These are phyloP conservation scores for Physella acuta DNA, from an alignment of 1,140 invertebrate genomes.

Conservation along the genomic window DNA sequence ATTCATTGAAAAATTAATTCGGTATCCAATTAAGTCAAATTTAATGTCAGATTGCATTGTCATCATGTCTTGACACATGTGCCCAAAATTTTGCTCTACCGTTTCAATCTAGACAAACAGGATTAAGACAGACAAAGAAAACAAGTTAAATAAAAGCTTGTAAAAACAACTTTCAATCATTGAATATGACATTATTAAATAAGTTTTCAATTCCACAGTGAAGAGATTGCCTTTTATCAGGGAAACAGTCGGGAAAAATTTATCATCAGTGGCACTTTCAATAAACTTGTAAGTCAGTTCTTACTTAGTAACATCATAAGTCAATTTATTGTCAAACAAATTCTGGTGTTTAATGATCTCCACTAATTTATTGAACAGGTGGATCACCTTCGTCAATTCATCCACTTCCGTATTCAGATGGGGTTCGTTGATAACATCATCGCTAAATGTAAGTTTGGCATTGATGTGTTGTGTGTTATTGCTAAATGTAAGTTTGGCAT, in stretches of 20 bases:
- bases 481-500: slow-evolving; percentile 94
- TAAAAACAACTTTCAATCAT: too few species aligned
- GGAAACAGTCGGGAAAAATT: slow-evolving; percentile 86
- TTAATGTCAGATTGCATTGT: too few species aligned
- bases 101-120: too few species aligned
- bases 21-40: too few species aligned
- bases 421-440: slow-evolving; percentile 94
- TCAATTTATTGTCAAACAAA: not conserved
- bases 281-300: slow-evolving; percentile 79
- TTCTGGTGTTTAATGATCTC: not conserved
- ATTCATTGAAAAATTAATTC: too few species aligned
- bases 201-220: slow-evolving; percentile 63
- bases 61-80: too few species aligned
- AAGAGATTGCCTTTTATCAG: slow-evolving; percentile 97
- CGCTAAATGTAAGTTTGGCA: slow-evolving; percentile 92
- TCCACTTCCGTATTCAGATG: slow-evolving; percentile 89
- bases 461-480: too few species aligned
- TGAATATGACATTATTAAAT: not conserved
- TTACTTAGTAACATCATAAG: too few species aligned
- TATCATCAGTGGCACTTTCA: slow-evolving; percentile 84
- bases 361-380: slow-evolving; percentile 61
- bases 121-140: too few species aligned
- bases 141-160: too few species aligned
- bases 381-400: slow-evolving; percentile 81
- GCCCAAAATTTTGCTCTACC: too few species aligned